Evolutionary conservation across 2,113 vertebrate species (phyloP).

Genomic region (Syngnathus floridae): DNA sequence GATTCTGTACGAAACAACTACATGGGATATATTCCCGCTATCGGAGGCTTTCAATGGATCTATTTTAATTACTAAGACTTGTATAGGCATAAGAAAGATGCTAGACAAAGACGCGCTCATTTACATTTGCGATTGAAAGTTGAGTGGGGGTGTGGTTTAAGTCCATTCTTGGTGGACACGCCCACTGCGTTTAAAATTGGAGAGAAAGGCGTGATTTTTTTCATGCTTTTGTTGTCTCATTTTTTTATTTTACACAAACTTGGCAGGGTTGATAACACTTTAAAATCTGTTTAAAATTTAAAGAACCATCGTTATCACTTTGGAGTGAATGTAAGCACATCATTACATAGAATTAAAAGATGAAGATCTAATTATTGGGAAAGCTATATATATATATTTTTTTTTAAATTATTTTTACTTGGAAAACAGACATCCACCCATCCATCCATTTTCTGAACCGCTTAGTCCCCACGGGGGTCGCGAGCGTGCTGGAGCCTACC

Average conservation of each 20-base stretch:
- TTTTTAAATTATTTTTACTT: too few species aligned
- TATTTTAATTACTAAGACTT: too few species aligned
- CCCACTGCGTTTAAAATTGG: neutral
- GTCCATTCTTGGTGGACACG: neutral
- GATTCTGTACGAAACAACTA: too few species aligned
- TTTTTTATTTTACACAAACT: neutral
- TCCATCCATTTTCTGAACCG: too few species aligned
- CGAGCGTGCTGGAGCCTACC: too few species aligned
- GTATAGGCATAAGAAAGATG: neutral
- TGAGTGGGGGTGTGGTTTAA: neutral
- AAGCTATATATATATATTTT: too few species aligned
- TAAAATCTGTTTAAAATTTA: neutral
- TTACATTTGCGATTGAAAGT: neutral
- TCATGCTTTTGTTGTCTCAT: neutral
- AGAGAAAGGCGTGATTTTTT: neutral
- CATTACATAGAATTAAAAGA: neutral
- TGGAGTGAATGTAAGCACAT: neutral
- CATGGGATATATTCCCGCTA: too few species aligned
- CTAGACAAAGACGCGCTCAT: neutral
- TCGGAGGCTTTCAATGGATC: neutral
- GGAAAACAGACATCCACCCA: neutral
- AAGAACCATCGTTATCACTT: neutral
- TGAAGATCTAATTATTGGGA: neutral
- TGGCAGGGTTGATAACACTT: neutral
- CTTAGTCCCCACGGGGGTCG: too few species aligned